Conservation (phyloP, 2,797 vertebrate genomes). For the Leptatherina wallacei region DNA sequence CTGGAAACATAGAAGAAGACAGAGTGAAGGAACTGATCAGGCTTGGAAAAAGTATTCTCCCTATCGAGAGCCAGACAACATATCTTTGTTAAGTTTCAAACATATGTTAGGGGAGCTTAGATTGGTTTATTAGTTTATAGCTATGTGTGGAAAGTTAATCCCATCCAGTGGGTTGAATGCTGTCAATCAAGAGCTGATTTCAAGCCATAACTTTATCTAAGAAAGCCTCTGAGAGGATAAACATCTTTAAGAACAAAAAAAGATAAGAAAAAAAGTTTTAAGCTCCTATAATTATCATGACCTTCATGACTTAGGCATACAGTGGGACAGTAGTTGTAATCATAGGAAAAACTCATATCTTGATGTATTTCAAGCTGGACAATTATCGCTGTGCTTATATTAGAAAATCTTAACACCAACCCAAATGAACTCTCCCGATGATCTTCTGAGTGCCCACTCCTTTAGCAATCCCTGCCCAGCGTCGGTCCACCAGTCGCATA, state of each 20-base stretch:
- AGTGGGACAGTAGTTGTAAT: too few relatives aligned
- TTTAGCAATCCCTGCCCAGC: slow-evolving; percentile 98
- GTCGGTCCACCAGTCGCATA: slow-evolving; percentile 96
- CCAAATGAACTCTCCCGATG: slow-evolving; percentile 96
- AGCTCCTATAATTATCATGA: neutral
- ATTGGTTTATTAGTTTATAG: neutral
- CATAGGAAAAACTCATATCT: neutral
- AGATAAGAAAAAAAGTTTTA: neutral
- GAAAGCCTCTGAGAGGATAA: neutral
- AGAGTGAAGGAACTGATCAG: neutral
- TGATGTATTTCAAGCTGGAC: neutral
- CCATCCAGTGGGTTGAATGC: neutral
- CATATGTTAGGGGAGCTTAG: neutral
- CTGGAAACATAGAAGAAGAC: slow-evolving; percentile 68
- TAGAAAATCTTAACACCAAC: slow-evolving; percentile 72
- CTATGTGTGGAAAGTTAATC: neutral
- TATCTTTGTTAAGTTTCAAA: neutral
- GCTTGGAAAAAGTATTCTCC: neutral
- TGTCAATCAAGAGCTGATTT: neutral
- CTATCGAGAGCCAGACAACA: neutral
- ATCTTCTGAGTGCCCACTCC: slow-evolving; percentile 99
- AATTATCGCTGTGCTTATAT: neutral
- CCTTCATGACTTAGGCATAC: neutral
- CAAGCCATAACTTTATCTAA: neutral
- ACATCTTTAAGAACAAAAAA: neutral